Percentiles rank a stretch among this genome's conserved stretches.
These are phyloP conservation scores for Oophaga sylvatica DNA, from an alignment of 2,797 vertebrate genomes.

Conservation along the genomic window DNA sequence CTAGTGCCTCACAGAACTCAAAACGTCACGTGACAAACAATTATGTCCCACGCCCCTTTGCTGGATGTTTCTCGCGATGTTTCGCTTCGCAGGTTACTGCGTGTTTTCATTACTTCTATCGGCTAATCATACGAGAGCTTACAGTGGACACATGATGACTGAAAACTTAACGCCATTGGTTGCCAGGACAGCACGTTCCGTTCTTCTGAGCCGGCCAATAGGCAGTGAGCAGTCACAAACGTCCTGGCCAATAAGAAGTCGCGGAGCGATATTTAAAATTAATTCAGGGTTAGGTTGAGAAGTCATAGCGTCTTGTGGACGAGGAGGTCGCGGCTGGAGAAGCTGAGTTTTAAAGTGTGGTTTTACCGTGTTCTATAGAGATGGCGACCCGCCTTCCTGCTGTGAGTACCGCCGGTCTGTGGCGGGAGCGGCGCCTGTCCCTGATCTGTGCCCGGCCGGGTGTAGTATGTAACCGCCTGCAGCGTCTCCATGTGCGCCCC, in stretches of 20 bases:
- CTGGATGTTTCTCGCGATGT: neutral
- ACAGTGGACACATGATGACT: neutral
- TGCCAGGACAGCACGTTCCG: neutral
- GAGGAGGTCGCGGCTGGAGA: neutral
- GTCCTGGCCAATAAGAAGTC: slow-evolving; percentile 19
- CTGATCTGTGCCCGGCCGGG: too few relatives aligned
- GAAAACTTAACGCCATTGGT: neutral
- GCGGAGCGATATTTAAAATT: slow-evolving; percentile 50
- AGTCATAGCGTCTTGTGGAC: neutral
- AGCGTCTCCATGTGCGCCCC: too few relatives aligned
- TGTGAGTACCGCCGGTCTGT: slow-evolving; percentile 9
- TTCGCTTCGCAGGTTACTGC: neutral
- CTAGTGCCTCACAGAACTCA: neutral
- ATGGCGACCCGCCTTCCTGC: slow-evolving; percentile 52
- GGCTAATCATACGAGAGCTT: neutral
- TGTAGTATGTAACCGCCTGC: too few relatives aligned
- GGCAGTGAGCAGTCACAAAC: neutral
- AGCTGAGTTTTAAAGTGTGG: neutral
- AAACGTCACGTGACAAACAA: neutral
- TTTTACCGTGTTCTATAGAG: neutral
- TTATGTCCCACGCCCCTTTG: neutral
- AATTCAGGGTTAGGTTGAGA: fast-evolving
- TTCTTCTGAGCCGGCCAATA: slow-evolving; percentile 1
- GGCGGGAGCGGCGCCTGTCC: too few relatives aligned
- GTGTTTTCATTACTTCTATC: neutral